Evolutionary conservation across 2,113 vertebrate genomes (phyloP).

Genomic region (Epinephelus fuscoguttatus): DNA sequence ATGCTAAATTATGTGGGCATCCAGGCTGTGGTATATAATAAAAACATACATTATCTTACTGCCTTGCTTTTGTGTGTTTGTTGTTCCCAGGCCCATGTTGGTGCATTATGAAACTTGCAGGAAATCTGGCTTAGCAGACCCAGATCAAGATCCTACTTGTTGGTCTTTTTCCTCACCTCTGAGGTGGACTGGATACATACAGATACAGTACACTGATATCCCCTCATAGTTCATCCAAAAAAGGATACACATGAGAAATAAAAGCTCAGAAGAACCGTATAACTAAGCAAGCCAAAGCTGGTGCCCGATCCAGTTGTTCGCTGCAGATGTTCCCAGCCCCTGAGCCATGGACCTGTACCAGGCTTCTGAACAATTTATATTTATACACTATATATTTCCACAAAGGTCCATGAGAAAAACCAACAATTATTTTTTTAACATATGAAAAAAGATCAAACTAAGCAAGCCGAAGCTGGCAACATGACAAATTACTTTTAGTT

Average conservation of each 20-base stretch:
- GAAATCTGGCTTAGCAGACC: not conserved
- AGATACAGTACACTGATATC: not conserved
- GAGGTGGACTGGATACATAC: not conserved
- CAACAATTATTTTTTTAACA: not conserved
- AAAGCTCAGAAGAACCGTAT: too few relatives aligned
- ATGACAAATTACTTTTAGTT: not conserved
- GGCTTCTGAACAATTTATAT: too few relatives aligned
- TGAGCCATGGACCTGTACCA: too few relatives aligned
- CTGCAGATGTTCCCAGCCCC: too few relatives aligned
- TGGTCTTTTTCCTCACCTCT: not conserved
- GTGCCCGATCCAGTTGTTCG: not conserved
- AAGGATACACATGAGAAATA: not conserved
- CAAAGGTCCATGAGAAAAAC: too few relatives aligned
- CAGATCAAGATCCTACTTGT: not conserved
- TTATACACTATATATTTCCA: not conserved
- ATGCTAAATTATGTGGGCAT: not conserved
- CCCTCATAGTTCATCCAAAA: not conserved
- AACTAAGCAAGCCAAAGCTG: not conserved
- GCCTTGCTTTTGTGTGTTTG: not conserved
- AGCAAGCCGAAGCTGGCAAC: not conserved
- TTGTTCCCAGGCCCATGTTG: not conserved
- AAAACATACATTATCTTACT: not conserved
- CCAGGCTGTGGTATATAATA: not conserved
- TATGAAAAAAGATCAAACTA: not conserved
- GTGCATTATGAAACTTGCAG: not conserved